phyloP scores from a whole-genome alignment of 2,113 vertebrate genomes.

The Leucopternis melanops region DNA sequence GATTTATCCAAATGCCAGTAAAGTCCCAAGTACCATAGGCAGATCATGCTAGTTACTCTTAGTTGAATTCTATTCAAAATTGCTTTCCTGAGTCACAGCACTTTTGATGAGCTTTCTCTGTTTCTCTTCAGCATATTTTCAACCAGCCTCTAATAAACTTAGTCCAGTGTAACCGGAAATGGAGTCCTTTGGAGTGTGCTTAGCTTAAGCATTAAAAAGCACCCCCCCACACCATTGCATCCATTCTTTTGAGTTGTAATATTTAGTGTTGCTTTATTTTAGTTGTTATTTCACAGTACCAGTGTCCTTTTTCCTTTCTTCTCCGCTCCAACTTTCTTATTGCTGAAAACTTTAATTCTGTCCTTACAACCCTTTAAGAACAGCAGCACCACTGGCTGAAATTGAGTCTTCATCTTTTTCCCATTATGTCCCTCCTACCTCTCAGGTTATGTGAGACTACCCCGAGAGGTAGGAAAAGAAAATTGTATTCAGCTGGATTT shows the following conservation, averaged over 20 bases:
- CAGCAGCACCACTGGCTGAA: not conserved
- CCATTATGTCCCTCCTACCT: not conserved
- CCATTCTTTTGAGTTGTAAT: not conserved
- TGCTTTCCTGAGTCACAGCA: not conserved
- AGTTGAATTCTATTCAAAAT: not conserved
- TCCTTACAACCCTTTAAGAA: not conserved
- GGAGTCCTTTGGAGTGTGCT: not conserved
- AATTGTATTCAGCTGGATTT: not conserved
- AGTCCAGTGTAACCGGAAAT: too few relatives aligned
- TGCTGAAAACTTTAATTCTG: not conserved
- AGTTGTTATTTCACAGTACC: not conserved
- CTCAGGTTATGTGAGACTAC: not conserved
- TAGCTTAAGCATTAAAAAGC: not conserved
- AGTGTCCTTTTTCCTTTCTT: not conserved
- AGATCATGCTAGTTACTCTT: not conserved
- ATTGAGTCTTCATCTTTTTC: not conserved
- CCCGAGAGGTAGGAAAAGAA: not conserved
- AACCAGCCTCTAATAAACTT: not conserved
- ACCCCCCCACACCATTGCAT: fast-evolving
- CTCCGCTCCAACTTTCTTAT: not conserved
- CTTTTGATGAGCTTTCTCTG: not conserved
- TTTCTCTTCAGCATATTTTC: not conserved
- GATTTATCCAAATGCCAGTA: not conserved
- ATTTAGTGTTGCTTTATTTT: not conserved
- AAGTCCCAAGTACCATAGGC: not conserved